Evolutionary conservation across 1,140 invertebrate species (phyloP), one percentile per base, ranked within the genome.

Genomic region (Cataglyphis hispanica): DNA sequence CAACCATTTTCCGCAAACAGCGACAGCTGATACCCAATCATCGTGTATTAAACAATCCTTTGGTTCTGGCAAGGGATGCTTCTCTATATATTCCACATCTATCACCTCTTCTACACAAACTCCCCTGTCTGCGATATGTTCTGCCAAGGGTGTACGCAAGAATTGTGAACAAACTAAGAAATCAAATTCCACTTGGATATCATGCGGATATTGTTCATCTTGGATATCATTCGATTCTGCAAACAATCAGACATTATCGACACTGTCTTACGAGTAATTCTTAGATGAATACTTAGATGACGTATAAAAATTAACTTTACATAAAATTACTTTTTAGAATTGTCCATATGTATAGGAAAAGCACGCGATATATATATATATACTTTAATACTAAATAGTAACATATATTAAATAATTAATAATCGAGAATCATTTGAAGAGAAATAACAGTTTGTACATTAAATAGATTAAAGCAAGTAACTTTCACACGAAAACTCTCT

Each of bases 1-100:
- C 92, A 94, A 97, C 97, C 98, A 99, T 95, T 97, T 97, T 34
- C 96, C 96, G 84, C 95, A 95, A 70, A 96, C 96, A 87, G 97
- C 96, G 31, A 99, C 97, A 53, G 98, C 97, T 67, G 97, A 97
- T 13, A 99, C 98, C 99, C 99, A 99, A 94, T 99, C 99, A 95
- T 99, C 98, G 93, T 99, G 98, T 91, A 98, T 96, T 69, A 99
- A 95, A 92, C 98, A 98, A 93, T 99, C 97, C 92, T 98, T 96
- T 13, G 98, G 98, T 92, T 98, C 96, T 0, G 99, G 99, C 3
- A 98, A 97, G 63, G 98, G 98, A 87, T 97, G 97, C 90, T 97
- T 96, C 93, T 98, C 97, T 50, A 99, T 94, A 95, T 99, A 99
- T 95, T 99, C 98, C 70, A 99, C 96, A 80, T 98, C 97, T 87